Percentiles rank a stretch among this genome's conserved stretches.
These are phyloP conservation scores for Amphipyra tragopoginis DNA, from an alignment of 2,888 invertebrate genomes.

Conservation along the genomic window DNA sequence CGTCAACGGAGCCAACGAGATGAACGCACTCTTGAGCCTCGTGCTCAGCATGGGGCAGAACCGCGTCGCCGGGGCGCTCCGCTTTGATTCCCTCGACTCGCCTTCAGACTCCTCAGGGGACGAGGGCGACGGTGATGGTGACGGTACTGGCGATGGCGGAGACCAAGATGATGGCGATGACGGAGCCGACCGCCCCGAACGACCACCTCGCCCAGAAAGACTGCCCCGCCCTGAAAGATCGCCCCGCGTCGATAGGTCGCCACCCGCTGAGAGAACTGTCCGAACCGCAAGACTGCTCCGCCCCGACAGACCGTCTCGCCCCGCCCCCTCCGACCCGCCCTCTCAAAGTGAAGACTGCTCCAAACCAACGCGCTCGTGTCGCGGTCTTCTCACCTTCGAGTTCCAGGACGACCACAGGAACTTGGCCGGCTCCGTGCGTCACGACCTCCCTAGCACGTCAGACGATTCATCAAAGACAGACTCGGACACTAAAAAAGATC, in stretches of 20 bases:
- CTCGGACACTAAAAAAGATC: constrained; percentile 1
- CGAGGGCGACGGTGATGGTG: constrained; percentile 48
- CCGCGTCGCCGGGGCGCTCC: constrained; percentile 81
- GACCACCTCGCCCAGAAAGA: constrained; percentile 2
- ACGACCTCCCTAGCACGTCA: neutral
- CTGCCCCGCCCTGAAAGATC: constrained; percentile 2
- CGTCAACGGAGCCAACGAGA: constrained; percentile 82
- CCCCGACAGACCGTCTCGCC: neutral
- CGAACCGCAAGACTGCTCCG: neutral
- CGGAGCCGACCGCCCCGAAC: constrained; percentile 15
- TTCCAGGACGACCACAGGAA: constrained; percentile 54
- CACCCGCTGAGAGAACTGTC: neutral
- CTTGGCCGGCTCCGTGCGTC: neutral
- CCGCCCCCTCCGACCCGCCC: neutral
- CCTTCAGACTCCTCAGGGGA: constrained; percentile 61
- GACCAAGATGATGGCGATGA: constrained; percentile 27
- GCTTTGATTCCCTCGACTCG: constrained; percentile 72
- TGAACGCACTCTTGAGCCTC: constrained; percentile 85
- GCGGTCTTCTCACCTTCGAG: constrained; percentile 69
- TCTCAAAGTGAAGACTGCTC: neutral
- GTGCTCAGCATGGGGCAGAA: constrained; percentile 85
- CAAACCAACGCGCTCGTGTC: constrained; percentile 46
- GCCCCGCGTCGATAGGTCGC: constrained; percentile 1
- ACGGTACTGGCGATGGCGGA: constrained; percentile 20
- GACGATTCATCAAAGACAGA: constrained; percentile 13